phyloP scores from a whole-genome alignment of 2,888 invertebrate species.

The Strigamia transsilvanica region DNA sequence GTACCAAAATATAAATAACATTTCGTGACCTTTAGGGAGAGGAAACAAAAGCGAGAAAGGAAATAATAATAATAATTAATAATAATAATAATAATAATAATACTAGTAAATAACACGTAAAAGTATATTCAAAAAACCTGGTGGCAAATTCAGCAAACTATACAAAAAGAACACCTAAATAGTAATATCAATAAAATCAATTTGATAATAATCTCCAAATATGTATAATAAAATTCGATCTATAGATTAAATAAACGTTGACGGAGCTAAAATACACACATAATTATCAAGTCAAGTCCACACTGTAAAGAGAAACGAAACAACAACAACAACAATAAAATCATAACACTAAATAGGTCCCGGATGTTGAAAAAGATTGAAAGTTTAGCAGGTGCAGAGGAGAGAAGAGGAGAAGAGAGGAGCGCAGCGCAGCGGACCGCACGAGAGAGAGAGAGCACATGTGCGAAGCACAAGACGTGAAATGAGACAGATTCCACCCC shows the following conservation, averaged over 20 bases:
- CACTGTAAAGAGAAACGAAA: neutral
- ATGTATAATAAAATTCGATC: neutral
- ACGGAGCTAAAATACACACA: constrained; percentile 8
- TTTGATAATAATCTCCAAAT: neutral
- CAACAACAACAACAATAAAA: neutral
- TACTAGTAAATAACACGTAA: too few species aligned
- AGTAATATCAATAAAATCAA: neutral
- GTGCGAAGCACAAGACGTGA: constrained; percentile 54
- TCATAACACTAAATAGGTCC: neutral
- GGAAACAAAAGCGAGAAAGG: neutral
- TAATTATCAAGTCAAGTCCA: neutral
- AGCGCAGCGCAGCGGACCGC: too few species aligned
- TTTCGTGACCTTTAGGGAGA: neutral
- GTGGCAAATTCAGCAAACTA: neutral
- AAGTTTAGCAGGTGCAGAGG: neutral
- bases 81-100: neutral
- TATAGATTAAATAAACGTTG: neutral
- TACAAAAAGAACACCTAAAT: neutral
- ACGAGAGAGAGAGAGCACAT: too few species aligned
- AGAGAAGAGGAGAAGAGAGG: neutral
- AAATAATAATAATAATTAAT: neutral
- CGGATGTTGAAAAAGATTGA: neutral
- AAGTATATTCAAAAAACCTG: neutral
- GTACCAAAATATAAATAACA: neutral
- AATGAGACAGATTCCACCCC: neutral